A percentile compares a stretch with the other conserved stretches of the same genome.
Evolutionary conservation across 1,140 invertebrate genomes (phyloP).

Genomic region (Meloidogyne exigua): DNA sequence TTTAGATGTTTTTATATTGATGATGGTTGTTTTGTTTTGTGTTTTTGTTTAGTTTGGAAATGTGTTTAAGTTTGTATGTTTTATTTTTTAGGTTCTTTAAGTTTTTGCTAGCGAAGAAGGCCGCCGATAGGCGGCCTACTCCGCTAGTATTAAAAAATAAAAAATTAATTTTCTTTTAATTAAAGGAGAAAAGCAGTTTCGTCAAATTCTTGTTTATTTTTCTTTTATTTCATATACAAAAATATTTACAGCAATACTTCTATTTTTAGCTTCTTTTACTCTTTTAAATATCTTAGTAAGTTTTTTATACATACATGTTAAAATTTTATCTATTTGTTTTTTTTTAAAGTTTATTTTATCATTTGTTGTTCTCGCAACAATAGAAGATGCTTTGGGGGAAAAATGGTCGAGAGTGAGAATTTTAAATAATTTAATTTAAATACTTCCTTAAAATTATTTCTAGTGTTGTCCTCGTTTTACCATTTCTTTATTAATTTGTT

Average conservation of each 20-base stretch:
- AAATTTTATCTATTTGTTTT: constrained; percentile 7
- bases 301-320: constrained; percentile 20
- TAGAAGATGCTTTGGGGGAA: constrained; percentile 61
- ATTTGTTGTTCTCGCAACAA: constrained; percentile 44
- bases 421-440: neutral
- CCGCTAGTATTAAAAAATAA: too few relatives aligned
- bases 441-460: neutral
- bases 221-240: constrained; percentile 51
- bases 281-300: constrained; percentile 61
- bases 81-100: too few relatives aligned
- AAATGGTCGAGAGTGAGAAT: constrained; percentile 40
- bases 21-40: too few relatives aligned
- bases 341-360: constrained; percentile 23
- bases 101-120: too few relatives aligned
- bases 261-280: constrained; percentile 47
- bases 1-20: too few relatives aligned
- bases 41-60: too few relatives aligned
- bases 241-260: constrained; percentile 51
- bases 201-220: constrained; percentile 58
- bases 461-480: constrained; percentile 55
- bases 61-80: too few relatives aligned
- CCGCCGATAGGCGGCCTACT: too few relatives aligned
- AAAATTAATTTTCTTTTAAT: neutral
- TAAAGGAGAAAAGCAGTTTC: constrained; percentile 50
- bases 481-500: constrained; percentile 52